Evolutionary conservation across 2,888 invertebrate species (phyloP).

Genomic region (Eristalis intricaria): DNA sequence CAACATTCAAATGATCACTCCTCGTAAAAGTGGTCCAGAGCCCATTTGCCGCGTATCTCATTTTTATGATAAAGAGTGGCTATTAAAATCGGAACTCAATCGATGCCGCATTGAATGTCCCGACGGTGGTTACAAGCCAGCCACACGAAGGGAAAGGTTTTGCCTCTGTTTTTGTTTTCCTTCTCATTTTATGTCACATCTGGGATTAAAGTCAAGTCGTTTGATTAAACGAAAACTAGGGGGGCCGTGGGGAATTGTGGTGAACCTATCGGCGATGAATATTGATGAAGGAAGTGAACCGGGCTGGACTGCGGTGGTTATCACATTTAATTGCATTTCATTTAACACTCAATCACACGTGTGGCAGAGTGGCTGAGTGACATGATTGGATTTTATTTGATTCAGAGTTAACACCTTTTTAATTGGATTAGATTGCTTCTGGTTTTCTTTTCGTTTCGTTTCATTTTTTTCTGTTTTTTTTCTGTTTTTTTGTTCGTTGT

Average conservation of each 20-base stretch:
- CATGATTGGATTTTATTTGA: slow-evolving; percentile 41
- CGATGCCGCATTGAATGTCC: not conserved
- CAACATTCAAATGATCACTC: not conserved
- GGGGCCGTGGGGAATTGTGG: not conserved
- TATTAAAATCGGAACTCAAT: not conserved
- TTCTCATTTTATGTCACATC: not conserved
- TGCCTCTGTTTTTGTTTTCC: not conserved
- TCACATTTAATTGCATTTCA: slow-evolving; percentile 34
- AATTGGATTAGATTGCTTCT: slow-evolving; percentile 51
- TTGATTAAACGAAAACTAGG: not conserved
- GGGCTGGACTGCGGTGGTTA: not conserved
- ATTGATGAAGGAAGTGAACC: slow-evolving; percentile 38
- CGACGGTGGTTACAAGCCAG: not conserved
- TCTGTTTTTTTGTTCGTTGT: not conserved
- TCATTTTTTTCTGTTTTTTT: not conserved
- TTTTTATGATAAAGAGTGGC: not conserved
- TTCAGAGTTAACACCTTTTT: slow-evolving; percentile 44
- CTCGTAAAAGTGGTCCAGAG: not conserved
- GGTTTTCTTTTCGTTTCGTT: not conserved
- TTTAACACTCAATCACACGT: slow-evolving; percentile 37
- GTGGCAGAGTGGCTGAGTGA: slow-evolving; percentile 5
- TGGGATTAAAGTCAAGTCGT: not conserved
- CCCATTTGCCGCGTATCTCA: not conserved
- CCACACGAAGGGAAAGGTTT: not conserved
- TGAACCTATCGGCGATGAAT: slow-evolving; percentile 4